Percentiles rank a stretch among this genome's conserved stretches.
phyloP scores from a whole-genome alignment of 1,140 invertebrate genomes.

The Aradophagus sp. region DNA sequence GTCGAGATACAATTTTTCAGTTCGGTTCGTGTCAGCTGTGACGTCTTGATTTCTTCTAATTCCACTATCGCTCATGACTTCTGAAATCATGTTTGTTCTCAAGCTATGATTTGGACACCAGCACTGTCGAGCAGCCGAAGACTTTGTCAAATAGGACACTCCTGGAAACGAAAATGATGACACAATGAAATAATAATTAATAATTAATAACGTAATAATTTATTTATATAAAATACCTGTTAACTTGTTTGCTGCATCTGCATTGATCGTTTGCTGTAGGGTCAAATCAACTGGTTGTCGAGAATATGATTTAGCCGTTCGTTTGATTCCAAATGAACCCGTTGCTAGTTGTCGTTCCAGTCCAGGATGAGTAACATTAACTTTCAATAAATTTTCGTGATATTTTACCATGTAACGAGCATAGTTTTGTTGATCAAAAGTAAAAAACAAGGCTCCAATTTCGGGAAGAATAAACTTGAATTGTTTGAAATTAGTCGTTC shows the following conservation, averaged over 20 bases:
- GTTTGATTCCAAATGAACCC: constrained; percentile 55
- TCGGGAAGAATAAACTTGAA: constrained; percentile 53
- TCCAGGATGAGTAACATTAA: constrained; percentile 52
- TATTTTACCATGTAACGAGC: constrained; percentile 20
- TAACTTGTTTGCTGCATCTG: constrained; percentile 60
- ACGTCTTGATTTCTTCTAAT: constrained; percentile 39
- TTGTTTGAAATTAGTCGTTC: constrained; percentile 40
- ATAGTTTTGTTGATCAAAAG: constrained; percentile 38
- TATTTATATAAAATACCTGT: constrained; percentile 29
- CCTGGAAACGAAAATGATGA: constrained; percentile 32
- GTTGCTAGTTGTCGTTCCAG: constrained; percentile 42
- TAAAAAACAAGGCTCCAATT: constrained; percentile 58
- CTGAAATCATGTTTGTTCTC: constrained; percentile 24
- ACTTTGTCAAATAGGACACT: constrained; percentile 48
- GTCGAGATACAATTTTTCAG: constrained; percentile 27
- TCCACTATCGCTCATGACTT: constrained; percentile 28
- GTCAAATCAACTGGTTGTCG: constrained; percentile 57
- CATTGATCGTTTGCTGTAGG: constrained; percentile 62
- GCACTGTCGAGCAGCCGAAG: constrained; percentile 51
- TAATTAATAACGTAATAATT: background rate
- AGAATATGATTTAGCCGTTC: constrained; percentile 56
- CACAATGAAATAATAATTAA: constrained; percentile 2
- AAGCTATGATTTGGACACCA: constrained; percentile 49
- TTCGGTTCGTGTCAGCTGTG: constrained; percentile 35
- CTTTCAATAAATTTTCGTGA: constrained; percentile 7